Base-by-base conservation (phyloP, 1,140 invertebrate genomes). In the Pogonus chalceus region DNA sequence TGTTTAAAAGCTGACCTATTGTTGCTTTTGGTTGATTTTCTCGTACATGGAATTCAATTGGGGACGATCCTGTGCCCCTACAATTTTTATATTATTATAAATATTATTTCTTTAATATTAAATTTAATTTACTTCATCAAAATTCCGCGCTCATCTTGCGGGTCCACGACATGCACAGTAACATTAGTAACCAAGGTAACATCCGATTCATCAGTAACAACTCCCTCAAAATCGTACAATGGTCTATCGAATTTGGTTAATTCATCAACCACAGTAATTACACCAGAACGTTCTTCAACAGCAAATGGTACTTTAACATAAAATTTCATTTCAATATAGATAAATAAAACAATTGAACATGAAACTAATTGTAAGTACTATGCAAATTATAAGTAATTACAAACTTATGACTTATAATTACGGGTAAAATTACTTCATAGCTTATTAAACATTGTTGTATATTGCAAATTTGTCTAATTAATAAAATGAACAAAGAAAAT, bases 271-370 rank as follows among this genome's bases (percentile, higher is more conserved):
- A 93, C 88, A 3, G 85, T 90, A 21, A 96, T 90, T 1, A 87
- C 87, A 2, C 92, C 92, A 4, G 87, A 90, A 54, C 84, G 74
- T 59, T 91, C 85, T 71, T 96, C 90, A 24, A 96, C 88, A 14
- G 84, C 87, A 69, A 93, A 92, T 4, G 90, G 88, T 52, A 95
- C 86, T 90, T 70, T n/a, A n/a, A n/a, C n/a, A n/a, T n/a, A n/a
- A n/a, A n/a, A n/a, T n/a, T n/a, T n/a, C n/a, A n/a, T n/a, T n/a
- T n/a, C n/a, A n/a, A n/a, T n/a, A n/a, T n/a, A n/a, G n/a, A n/a
- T n/a, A n/a, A n/a, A n/a, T n/a, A n/a, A n/a, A n/a, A n/a, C n/a
- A n/a, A n/a, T n/a, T n/a, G n/a, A n/a, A n/a, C n/a, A n/a, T n/a
- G n/a, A n/a, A n/a, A n/a, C n/a, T n/a, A n/a, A n/a, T n/a, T n/a